phyloP scores from a whole-genome alignment of 2,888 invertebrate genomes.

The Caenorhabditis panamensis region DNA sequence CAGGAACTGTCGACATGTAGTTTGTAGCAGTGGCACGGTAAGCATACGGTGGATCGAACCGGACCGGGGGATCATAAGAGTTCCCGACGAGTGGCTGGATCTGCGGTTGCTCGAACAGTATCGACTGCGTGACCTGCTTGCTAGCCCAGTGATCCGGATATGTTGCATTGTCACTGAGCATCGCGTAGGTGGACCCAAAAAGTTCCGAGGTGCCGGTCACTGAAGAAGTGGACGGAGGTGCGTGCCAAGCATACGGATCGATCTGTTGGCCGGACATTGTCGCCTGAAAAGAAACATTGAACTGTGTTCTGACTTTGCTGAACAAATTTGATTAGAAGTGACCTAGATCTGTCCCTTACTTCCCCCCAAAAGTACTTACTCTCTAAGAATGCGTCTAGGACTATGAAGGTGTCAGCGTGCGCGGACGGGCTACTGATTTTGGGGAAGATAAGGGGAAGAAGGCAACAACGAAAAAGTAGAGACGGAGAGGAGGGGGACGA shows the following conservation, averaged over 20 bases:
- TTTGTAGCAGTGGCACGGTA: conserved; percentile 40
- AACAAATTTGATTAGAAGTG: conserved; percentile 12
- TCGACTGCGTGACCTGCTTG: conserved; percentile 37
- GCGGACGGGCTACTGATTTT: conserved; percentile 37
- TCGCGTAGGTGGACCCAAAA: conserved; percentile 71
- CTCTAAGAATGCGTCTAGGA: conserved; percentile 14
- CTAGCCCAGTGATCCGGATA: conserved; percentile 49
- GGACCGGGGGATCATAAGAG: conserved; percentile 55
- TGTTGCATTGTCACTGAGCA: conserved; percentile 64
- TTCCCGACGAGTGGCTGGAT: conserved; percentile 55
- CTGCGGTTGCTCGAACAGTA: conserved; percentile 61
- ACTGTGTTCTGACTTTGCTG: not conserved
- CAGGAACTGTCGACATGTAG: conserved; percentile 31
- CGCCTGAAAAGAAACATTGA: conserved; percentile 28
- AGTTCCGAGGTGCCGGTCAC: conserved; percentile 69
- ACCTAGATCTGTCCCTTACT: conserved; percentile 28
- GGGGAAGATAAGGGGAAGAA: conserved; percentile 26
- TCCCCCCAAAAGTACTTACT: conserved; percentile 30
- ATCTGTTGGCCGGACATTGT: conserved; percentile 58
- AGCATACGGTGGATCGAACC: conserved; percentile 54
- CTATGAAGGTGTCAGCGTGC: conserved; percentile 24
- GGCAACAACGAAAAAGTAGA: conserved; percentile 13
- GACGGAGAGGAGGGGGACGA: conserved; percentile 14
- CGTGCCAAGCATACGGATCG: conserved; percentile 55
- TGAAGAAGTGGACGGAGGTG: conserved; percentile 54